Evolutionary conservation across 1,140 invertebrate species (phyloP), one percentile per base, ranked within the genome.

Genomic region (Apis laboriosa): DNA sequence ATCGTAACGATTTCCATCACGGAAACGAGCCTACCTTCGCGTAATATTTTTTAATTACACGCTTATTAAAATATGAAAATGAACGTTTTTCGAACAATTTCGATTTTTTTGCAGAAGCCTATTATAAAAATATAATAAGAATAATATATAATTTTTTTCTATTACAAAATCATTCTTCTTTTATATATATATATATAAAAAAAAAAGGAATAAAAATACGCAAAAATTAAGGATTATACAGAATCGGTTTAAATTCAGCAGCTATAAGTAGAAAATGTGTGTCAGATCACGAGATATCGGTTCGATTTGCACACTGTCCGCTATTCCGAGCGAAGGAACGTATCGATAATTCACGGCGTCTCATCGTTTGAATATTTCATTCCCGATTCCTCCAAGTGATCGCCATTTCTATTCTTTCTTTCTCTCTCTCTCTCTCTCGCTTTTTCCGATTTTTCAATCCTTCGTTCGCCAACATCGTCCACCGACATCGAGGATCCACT

Each of bases 281-380:
- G 81, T 51, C 67, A 80, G 77, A 61, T 80, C 60, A 28, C 55
- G 34, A 60, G 76, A 80, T 84, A 85, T 34, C 2, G 13, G 9
- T 43, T 73, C 63, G 19, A 80, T 80, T 84, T 80, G 53, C 70
- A 80, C 58, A 79, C 24, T 24, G 8, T 51, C 60, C 55, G 49
- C n/a, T 13, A 64, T 66, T 21, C 77, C 58, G 61, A 13, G 19
- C 56, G 72, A 61, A 17, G 72, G 49, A 60, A 34, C 56, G 56
- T 75, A 75, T 74, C 72, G 72, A 74, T 74, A 74, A 76, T 68
- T 64, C 77, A 68, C 71, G 34, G 55, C 60, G 3, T 43, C 9
- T 58, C 72, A 56, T 77, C 60, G 73, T 68, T 77, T 63, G 78
- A 77, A 61, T 87, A 86, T 75, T 86, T 87, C 58, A 84, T 75